phyloP scores from a whole-genome alignment of 2,888 invertebrate genomes.

The Oegoconia quadripuncta region DNA sequence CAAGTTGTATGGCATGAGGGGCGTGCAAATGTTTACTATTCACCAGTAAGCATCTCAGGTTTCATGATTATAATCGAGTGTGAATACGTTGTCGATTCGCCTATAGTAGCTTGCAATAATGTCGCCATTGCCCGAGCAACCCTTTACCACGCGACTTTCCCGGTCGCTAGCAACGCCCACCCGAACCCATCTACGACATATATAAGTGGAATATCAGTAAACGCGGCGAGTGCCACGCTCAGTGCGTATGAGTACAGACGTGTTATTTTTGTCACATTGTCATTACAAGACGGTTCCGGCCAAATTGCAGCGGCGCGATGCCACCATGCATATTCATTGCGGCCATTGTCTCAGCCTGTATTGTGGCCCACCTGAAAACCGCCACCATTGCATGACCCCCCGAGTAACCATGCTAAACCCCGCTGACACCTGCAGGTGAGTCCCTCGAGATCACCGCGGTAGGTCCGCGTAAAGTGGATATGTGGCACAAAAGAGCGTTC shows the following conservation, averaged over 20 bases:
- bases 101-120: no score
- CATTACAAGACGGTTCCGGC: conserved; percentile 66
- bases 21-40: no score
- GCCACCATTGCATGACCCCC: conserved; percentile 37
- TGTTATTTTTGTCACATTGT: conserved; percentile 74
- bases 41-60: no score
- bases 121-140: no score
- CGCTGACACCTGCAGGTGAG: not conserved
- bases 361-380: conserved; percentile 49
- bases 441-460: no score
- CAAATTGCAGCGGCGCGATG: conserved; percentile 68
- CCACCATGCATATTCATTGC: conserved; percentile 71
- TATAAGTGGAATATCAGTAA: no score
- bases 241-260: conserved; percentile 24
- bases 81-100: no score
- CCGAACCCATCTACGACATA: no score
- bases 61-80: no score
- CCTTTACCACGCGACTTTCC: no score
- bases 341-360: conserved; percentile 63
- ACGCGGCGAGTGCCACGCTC: not conserved
- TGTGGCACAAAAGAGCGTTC: conserved; percentile 51
- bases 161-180: not conserved
- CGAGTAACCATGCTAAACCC: conserved; percentile 8
- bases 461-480: conserved; percentile 30
- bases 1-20: no score